Base-by-base conservation (phyloP, 2,797 vertebrate genomes). In the Schizopygopsis pylzovi region DNA sequence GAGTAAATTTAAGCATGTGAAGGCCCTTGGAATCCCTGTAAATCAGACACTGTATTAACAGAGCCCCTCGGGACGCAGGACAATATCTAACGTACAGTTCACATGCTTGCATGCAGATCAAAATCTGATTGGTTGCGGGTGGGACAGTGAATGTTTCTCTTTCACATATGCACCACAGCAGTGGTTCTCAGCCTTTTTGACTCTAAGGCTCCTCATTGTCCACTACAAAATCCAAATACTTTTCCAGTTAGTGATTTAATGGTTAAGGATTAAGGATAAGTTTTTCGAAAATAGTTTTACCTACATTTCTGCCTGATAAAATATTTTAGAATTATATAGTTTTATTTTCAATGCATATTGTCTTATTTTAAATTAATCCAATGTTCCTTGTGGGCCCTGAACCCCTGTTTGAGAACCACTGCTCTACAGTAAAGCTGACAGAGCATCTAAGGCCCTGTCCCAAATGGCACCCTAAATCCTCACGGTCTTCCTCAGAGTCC, bases 61-160 rank as follows among this genome's bases (percentile, higher is more conserved):
- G n/a, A n/a, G n/a, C n/a, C n/a, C n/a, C n/a, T n/a, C n/a, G n/a
- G n/a, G n/a, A n/a, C n/a, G n/a, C n/a, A n/a, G n/a, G n/a, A n/a
- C 28, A 72, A 22, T 33, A 18, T 75, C 84, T 45, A 70, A 39
- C 45, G 13, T 79, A 12, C 25, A 49, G 61, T 70, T 77, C 47
- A 33, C 49, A 52, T 20, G 11, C 22, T 82, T 86, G 68, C n/a
- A 63, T 33, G 33, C 33, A 3, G 33, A 33, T 33, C 33, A 33
- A 76, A 86, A 86, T 39, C 25, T 67, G 68, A 61, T 59, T 63
- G 18, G 39, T 49, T 22, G 4, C 61, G 52, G 63, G 75, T 12
- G 13, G 33, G 47, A 65, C 43, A 47, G 18, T 68, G 65, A 68
- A 39, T 9, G 33, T 20, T 10, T 8, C 18, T 68, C 37, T 68